Evolutionary conservation across 2,113 vertebrate species (phyloP).

Genomic region (Passer montanus): DNA sequence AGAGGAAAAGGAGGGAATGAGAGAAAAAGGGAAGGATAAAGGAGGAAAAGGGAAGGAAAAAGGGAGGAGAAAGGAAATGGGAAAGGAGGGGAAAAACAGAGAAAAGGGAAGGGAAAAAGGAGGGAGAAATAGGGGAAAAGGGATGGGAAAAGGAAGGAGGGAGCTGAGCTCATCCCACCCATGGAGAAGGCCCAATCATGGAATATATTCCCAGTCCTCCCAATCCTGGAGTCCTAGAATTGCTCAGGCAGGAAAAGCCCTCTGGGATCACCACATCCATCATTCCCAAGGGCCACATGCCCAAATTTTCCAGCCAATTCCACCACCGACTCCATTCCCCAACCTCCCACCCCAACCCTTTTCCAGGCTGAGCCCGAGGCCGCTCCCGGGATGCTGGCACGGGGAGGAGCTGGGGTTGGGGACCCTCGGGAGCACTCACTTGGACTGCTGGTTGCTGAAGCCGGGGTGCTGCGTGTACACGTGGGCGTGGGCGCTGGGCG

Average conservation of each 20-base stretch:
- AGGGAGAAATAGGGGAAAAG: background rate
- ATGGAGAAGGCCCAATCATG: too few relatives aligned
- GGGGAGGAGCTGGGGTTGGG: background rate
- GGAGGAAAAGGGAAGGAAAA: fast-evolving
- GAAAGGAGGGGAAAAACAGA: background rate
- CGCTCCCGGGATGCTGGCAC: background rate
- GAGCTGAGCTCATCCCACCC: background rate
- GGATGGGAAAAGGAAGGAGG: background rate
- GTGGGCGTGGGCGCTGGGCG: conserved; percentile 88
- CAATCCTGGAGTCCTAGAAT: background rate
- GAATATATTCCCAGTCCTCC: too few relatives aligned
- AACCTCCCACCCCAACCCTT: background rate
- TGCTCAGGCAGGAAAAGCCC: background rate
- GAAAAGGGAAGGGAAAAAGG: background rate
- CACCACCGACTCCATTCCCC: background rate
- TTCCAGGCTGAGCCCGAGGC: fast-evolving
- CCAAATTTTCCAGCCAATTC: background rate
- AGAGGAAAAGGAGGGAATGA: too few relatives aligned
- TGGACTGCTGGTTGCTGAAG: conserved; percentile 81
- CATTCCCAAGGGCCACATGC: background rate
- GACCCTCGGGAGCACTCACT: conserved; percentile 65
- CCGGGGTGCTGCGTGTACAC: conserved; percentile 86
- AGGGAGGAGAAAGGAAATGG: background rate
- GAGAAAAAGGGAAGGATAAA: background rate
- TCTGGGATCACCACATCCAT: background rate